Evolutionary conservation across 2,113 vertebrate species (phyloP).

Genomic region (Aldabrachelys gigantea): DNA sequence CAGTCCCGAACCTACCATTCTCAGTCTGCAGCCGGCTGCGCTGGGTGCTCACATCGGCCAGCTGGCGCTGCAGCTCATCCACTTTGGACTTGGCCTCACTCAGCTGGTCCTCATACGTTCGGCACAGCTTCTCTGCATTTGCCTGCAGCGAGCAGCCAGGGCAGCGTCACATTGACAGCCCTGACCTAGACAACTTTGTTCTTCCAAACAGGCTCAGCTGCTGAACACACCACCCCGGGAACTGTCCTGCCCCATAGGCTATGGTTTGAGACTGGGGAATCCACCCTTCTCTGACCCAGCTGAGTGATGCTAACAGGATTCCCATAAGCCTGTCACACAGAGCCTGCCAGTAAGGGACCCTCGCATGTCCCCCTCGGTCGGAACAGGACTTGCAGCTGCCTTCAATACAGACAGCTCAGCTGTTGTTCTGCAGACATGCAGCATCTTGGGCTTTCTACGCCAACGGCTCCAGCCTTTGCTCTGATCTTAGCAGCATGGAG

Average conservation of each 20-base stretch:
- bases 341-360: not conserved
- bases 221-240: not conserved
- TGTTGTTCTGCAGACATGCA: not conserved
- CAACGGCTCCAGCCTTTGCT: not conserved
- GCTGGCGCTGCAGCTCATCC: conserved; percentile 91
- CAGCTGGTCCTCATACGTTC: conserved; percentile 91
- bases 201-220: fast-evolving
- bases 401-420: not conserved
- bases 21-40: conserved; percentile 87
- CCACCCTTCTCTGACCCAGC: not conserved
- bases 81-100: conserved; percentile 89
- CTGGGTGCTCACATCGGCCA: conserved; percentile 82
- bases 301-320: not conserved
- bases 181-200: fast-evolving
- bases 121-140: conserved; percentile 88
- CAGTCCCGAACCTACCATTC: conserved; percentile 76
- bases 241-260: not conserved
- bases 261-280: too few relatives aligned
- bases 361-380: not conserved
- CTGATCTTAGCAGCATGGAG: not conserved
- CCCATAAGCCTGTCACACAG: fast-evolving
- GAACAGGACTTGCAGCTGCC: not conserved
- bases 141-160: conserved; percentile 74
- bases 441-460: not conserved
- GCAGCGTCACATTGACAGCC: not conserved